Conservation (phyloP, 1,140 invertebrate species). For the Drosophila pseudoobscura region DNA sequence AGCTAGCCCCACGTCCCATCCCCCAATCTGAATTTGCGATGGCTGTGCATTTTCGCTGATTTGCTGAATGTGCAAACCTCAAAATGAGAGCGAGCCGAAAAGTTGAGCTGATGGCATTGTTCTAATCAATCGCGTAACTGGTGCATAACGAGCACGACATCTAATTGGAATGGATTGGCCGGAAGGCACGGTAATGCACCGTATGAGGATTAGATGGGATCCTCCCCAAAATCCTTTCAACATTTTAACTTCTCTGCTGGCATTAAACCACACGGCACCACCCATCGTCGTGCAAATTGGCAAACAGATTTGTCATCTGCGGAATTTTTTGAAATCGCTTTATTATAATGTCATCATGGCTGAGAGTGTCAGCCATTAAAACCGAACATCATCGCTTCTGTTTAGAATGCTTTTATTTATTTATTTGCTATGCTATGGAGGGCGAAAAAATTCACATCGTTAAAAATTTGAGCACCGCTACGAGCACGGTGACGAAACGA, state of each 20-base stretch:
- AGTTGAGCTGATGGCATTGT: slow-evolving; percentile 22
- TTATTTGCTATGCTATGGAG: neutral
- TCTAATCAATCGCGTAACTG: slow-evolving; percentile 34
- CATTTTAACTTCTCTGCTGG: neutral
- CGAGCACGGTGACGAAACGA: slow-evolving; percentile 16
- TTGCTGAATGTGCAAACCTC: slow-evolving; percentile 25
- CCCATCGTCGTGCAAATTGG: neutral
- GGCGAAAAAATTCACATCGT: slow-evolving; percentile 42
- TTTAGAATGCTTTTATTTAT: slow-evolving; percentile 47
- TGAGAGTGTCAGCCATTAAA: slow-evolving; percentile 41
- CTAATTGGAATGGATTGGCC: slow-evolving; percentile 52
- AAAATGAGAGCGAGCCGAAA: slow-evolving; percentile 29
- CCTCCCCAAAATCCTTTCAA: neutral
- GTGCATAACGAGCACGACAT: slow-evolving; percentile 28
- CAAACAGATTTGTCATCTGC: slow-evolving; percentile 41
- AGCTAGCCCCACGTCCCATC: neutral
- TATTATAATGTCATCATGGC: slow-evolving; percentile 48
- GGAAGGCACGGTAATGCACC: slow-evolving; percentile 43
- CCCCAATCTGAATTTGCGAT: slow-evolving; percentile 19
- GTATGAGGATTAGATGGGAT: slow-evolving; percentile 18
- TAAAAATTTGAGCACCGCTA: slow-evolving; percentile 53
- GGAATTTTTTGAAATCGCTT: slow-evolving; percentile 8
- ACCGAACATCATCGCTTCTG: slow-evolving; percentile 53
- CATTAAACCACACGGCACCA: no score
- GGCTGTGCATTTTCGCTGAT: slow-evolving; percentile 45